Base-by-base conservation (phyloP, 2,113 vertebrate genomes). In the Hippocampus mohnikei region DNA sequence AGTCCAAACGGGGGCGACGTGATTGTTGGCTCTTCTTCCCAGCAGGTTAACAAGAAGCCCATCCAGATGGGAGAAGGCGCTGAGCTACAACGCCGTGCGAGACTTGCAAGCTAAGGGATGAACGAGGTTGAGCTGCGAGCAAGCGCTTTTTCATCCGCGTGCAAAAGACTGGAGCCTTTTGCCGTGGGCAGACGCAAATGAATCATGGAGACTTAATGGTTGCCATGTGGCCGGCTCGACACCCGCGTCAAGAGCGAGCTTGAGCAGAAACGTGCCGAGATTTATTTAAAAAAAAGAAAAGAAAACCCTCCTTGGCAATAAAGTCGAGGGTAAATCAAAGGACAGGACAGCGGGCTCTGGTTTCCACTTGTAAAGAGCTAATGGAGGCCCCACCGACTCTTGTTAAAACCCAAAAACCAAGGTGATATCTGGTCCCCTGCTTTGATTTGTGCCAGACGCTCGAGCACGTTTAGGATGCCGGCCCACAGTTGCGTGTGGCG, bases 61-160 rank as follows among this genome's bases (percentile, higher is more conserved):
- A 83, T 87, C 79, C 87, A 91, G 86, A 86, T 86, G 81, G 60
- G 71, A 72, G 62, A 66, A 76, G 75, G 69, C 8, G 74, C 73
- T 83, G 79, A 66, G 78, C 79, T 59, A 65, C 66, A 62, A 13
- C 18, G 42, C 37, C 67, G 60, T 77, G 59, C 74, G 27, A 75
- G 50, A 70, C 59, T 65, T 56, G 42, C 21, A 13, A 5, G 6
- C 63, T 73, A 23, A 29, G 2, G 44, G 7, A 40, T 21, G 9
- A n/a, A 40, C 40, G 9, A n/a, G 29, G 3, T 40, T 37, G 15
- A 1, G 60, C 50, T n/a, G 46, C 15, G 46, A 48, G 58, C 2
- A 60, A 10, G 58, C 11, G 10, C 29, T 42, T 41, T 46, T 20
- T n/a, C 33, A 53, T 61, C 69, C 81, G 56, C 67, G 70, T 52